These are phyloP conservation scores for Tragelaphus buxtoni DNA, from an alignment of 2,113 vertebrate genomes.

Conservation along the genomic window DNA sequence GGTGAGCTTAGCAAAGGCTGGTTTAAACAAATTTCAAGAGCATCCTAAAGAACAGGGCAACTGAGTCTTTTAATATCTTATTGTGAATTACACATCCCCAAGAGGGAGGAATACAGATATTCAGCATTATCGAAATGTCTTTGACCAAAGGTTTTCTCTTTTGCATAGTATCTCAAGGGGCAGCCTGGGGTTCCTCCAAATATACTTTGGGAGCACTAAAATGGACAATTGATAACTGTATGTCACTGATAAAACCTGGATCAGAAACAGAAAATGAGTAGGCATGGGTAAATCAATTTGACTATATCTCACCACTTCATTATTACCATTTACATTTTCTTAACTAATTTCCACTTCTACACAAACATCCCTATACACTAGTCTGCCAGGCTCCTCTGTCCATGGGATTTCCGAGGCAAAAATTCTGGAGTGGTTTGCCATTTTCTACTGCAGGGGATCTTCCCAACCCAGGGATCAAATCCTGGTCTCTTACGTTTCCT, in stretches of 20 bases:
- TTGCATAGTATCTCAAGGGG: background rate
- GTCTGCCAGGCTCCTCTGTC: background rate
- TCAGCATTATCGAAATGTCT: background rate
- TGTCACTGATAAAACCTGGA: background rate
- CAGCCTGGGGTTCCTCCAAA: background rate
- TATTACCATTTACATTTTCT: background rate
- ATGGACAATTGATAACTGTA: background rate
- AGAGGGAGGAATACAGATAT: background rate
- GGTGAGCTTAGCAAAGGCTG: background rate
- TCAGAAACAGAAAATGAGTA: background rate
- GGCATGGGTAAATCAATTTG: background rate
- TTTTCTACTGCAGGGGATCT: background rate
- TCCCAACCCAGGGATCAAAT: background rate
- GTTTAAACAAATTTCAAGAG: background rate
- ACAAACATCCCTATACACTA: background rate
- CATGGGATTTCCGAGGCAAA: background rate
- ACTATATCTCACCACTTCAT: background rate
- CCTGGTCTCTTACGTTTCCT: background rate
- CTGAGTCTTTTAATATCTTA: background rate
- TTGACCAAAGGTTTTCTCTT: background rate
- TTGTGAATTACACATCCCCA: background rate
- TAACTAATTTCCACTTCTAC: background rate
- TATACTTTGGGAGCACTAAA: background rate
- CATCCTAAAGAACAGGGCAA: background rate
- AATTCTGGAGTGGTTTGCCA: background rate